Evolutionary conservation across 2,888 invertebrate genomes (phyloP), one percentile per base, ranked within the genome.

Genomic region (Dastarcus helophoroides): DNA sequence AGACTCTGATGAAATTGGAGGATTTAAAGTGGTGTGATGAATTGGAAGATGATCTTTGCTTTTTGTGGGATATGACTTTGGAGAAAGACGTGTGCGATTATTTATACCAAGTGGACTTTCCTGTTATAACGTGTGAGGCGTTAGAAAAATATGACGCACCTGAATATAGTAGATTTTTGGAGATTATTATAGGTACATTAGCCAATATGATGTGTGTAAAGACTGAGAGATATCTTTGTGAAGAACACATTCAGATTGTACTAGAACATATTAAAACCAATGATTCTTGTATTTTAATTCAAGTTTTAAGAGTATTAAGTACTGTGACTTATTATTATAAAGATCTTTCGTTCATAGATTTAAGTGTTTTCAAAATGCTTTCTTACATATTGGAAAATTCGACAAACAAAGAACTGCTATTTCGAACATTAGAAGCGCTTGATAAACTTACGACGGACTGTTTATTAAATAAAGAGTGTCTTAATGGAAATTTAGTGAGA

Each of bases 51-150:
- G 78, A 84, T 47, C 63, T 86, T 19, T 82, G 83, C 49, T 72
- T 74, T 4, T 55, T 88, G 1, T 88, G 88, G 88, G 85, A 88
- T 44, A 86, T 85, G 83, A 79, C 85, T 0, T 67, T 77, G 0
- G 81, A 86, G 43, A 68, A 71, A 40, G 84, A 83, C 49, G 79
- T 88, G 0, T 79, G 81, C 6, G 50, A 69, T 22, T 77, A 78
- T 48, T 60, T 88, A 7, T 59, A 78, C 32, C 65, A 76, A 42
- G 71, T 82, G 37, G 69, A 79, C 37, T 74, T 76, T 35, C 63
- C 82, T 3, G 71, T 75, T 32, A 62, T 84, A 10, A 71, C 79
- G 9, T 64, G 69, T 41, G 65, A 70, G 33, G 67, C 69, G 0
- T 50, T 79, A 26, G 63, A 65, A 25, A 58, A 60, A 8, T 68